Percentiles rank a stretch among this genome's conserved stretches.
Conservation (phyloP, 2,797 vertebrate genomes). For the Falco peregrinus region DNA sequence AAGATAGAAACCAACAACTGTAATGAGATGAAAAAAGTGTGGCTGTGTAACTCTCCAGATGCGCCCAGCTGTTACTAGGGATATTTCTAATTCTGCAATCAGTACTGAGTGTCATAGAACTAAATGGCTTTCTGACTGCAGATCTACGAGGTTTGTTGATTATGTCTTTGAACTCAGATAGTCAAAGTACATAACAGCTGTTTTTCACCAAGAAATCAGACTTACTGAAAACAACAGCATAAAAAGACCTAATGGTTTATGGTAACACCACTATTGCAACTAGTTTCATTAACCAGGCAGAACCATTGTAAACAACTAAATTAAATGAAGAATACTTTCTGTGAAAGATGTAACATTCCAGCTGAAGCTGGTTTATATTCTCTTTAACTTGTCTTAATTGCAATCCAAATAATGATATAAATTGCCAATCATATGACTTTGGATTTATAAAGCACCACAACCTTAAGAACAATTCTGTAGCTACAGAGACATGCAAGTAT, state of each 20-base stretch:
- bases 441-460: background rate
- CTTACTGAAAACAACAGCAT: slow-evolving; percentile 60
- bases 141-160: slow-evolving; percentile 62
- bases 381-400: background rate
- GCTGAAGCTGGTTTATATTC: background rate
- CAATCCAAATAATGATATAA: background rate
- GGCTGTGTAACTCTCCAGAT: slow-evolving; percentile 81
- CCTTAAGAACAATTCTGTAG: background rate
- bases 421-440: background rate
- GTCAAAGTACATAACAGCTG: slow-evolving; percentile 73
- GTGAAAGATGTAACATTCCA: background rate
- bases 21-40: slow-evolving; percentile 80
- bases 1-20: slow-evolving; percentile 20
- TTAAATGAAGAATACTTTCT: background rate
- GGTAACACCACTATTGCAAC: slow-evolving; percentile 29
- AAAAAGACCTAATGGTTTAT: slow-evolving; percentile 54
- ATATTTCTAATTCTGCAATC: slow-evolving; percentile 77
- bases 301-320: background rate
- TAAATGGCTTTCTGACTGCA: slow-evolving; percentile 44
- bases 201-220: slow-evolving; percentile 67
- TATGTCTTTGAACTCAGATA: slow-evolving; percentile 75
- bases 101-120: slow-evolving; percentile 37
- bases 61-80: slow-evolving; percentile 87
- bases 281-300: background rate
- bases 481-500: background rate